Conservation (phyloP, 2,888 invertebrate genomes). For the Drosophila planitibia region DNA sequence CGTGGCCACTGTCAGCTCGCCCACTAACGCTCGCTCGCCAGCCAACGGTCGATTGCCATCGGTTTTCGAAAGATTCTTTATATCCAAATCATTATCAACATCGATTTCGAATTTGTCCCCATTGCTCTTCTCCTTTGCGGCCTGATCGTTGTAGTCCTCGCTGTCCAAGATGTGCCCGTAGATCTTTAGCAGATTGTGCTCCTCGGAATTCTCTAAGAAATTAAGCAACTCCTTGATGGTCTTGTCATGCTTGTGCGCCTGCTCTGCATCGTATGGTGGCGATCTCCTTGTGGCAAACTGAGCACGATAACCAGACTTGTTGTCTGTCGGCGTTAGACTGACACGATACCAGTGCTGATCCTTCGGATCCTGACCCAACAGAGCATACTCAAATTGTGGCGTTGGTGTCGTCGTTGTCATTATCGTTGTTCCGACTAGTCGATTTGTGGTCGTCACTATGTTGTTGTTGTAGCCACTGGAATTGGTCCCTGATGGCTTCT, state of each 20-base stretch:
- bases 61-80: neutral
- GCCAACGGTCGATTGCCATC: conserved; percentile 23
- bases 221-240: conserved; percentile 58
- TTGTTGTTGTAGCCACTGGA: conserved; percentile 19
- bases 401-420: neutral
- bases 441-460: conserved; percentile 14
- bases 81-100: conserved; percentile 8
- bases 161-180: conserved; percentile 51
- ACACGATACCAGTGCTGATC: conserved; percentile 73
- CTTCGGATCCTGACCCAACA: conserved; percentile 66
- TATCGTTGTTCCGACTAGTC: neutral
- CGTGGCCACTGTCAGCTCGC: conserved; percentile 6
- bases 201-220: conserved; percentile 62
- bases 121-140: conserved; percentile 25
- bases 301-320: conserved; percentile 48
- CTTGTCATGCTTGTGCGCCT: conserved; percentile 62
- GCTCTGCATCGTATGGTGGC: conserved; percentile 60
- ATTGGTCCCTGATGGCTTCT: conserved; percentile 7
- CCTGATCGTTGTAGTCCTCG: conserved; percentile 16
- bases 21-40: conserved; percentile 20
- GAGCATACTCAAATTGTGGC: conserved; percentile 63
- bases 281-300: conserved; percentile 57
- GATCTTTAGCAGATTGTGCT: conserved; percentile 51
- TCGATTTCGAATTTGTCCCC: conserved; percentile 18
- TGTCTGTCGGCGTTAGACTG: conserved; percentile 48